Percentiles rank a stretch among this genome's conserved stretches.
phyloP scores from a whole-genome alignment of 1,140 invertebrate species.

The Diploscapter pachys region DNA sequence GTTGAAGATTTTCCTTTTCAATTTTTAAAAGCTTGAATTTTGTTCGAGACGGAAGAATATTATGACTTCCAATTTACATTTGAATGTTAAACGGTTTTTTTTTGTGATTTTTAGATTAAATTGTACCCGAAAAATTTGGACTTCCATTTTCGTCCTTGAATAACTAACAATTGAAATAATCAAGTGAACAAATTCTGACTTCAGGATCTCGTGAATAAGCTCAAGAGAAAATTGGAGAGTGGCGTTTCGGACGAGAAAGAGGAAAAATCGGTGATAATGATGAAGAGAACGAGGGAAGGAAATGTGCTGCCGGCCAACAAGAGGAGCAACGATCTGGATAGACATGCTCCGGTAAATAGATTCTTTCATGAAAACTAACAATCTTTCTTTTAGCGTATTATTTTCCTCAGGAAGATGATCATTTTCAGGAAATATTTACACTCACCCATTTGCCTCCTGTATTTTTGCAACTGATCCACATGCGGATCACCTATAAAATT shows the following conservation, averaged over 20 bases:
- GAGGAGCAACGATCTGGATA: constrained; percentile 13
- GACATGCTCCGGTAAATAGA: constrained; percentile 14
- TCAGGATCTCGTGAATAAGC: constrained; percentile 47
- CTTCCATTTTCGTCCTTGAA: no score
- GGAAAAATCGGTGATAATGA: constrained; percentile 40
- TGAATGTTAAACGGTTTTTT: not conserved
- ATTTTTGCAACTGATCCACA: no score
- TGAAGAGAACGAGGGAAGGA: constrained; percentile 48
- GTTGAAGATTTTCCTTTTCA: not conserved
- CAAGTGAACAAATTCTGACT: constrained; percentile 8
- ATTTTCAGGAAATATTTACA: no score
- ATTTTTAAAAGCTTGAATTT: no score
- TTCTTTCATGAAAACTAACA: no score
- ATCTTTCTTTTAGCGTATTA: no score
- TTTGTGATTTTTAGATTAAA: constrained; percentile 2
- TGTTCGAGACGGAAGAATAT: no score
- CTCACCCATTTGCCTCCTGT: no score
- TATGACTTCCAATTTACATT: not conserved
- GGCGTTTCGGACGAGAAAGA: constrained; percentile 32
- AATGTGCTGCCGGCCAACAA: constrained; percentile 40
- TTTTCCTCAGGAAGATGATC: no score
- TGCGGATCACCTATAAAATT: no score
- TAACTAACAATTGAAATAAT: not conserved
- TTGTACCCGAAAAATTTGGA: not conserved
- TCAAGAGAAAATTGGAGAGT: constrained; percentile 47